Percentiles rank a stretch among this genome's conserved stretches.
Evolutionary conservation across 1,140 invertebrate genomes (phyloP).

Genomic region (Drosophila burlai): DNA sequence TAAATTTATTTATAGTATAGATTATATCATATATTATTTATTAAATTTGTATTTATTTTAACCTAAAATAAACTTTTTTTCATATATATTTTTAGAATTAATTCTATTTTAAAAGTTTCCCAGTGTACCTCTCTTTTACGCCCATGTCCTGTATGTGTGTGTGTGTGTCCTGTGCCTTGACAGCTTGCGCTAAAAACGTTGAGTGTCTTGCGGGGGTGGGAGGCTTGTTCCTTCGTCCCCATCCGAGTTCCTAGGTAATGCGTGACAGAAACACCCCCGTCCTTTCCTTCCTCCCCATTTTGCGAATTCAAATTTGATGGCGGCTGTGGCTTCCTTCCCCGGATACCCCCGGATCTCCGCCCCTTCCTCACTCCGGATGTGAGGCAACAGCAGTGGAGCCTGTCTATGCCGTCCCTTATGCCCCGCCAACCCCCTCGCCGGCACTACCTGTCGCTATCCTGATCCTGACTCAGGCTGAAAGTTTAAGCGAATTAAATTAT

Average conservation of each 20-base stretch:
- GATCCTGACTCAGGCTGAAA: constrained; percentile 49
- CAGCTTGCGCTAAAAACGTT: constrained; percentile 74
- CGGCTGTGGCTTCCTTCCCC: constrained; percentile 61
- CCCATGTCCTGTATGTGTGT: constrained; percentile 14
- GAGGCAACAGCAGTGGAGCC: constrained; percentile 59
- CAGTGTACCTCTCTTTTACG: not conserved
- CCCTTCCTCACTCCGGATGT: constrained; percentile 49
- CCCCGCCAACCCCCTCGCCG: constrained; percentile 2
- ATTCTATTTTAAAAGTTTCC: not conserved
- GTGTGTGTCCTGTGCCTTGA: constrained; percentile 50
- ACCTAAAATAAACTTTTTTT: not conserved
- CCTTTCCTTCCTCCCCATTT: constrained; percentile 13
- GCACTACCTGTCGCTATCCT: constrained; percentile 15
- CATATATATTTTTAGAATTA: not conserved
- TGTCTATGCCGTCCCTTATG: constrained; percentile 50
- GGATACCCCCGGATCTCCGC: not conserved
- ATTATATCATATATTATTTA: too few relatives aligned
- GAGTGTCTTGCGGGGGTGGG: constrained; percentile 60
- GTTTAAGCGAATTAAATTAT: constrained; percentile 84
- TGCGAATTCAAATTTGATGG: constrained; percentile 80
- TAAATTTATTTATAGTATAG: too few relatives aligned
- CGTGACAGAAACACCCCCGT: constrained; percentile 59
- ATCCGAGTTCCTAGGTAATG: constrained; percentile 65
- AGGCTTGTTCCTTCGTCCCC: constrained; percentile 17
- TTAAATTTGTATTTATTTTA: not conserved